Percentiles rank a stretch among this genome's conserved stretches.
Evolutionary conservation across 2,888 invertebrate species (phyloP).

Genomic region (Disparrhopalites patrizii): DNA sequence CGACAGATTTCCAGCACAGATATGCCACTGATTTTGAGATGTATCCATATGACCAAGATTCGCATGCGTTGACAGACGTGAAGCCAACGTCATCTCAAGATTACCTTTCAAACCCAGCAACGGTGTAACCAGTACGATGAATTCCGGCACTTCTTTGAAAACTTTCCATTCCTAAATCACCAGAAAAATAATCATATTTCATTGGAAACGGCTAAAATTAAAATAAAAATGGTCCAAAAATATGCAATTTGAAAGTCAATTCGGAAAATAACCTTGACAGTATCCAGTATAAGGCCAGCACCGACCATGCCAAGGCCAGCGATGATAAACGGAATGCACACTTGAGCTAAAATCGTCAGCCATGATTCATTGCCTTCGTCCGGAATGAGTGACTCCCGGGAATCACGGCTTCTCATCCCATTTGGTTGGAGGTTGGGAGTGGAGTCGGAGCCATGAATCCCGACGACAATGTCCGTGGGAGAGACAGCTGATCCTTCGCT

Average conservation of each 20-base stretch:
- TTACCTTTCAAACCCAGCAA: constrained; percentile 80
- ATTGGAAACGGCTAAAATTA: not conserved
- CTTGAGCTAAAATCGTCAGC: constrained; percentile 70
- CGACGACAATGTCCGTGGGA: constrained; percentile 38
- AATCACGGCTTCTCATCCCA: constrained; percentile 43
- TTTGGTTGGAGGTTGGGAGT: constrained; percentile 39
- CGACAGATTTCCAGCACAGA: constrained; percentile 69
- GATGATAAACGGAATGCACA: constrained; percentile 76
- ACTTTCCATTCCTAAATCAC: constrained; percentile 66
- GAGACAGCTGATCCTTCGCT: constrained; percentile 20
- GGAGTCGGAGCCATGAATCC: constrained; percentile 45
- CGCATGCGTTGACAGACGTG: constrained; percentile 80
- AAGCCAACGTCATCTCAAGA: constrained; percentile 90
- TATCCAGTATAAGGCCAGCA: constrained; percentile 77
- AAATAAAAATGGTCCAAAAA: not conserved
- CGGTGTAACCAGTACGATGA: constrained; percentile 76
- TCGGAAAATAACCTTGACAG: constrained; percentile 63
- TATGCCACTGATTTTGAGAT: constrained; percentile 60
- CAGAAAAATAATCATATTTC: too few relatives aligned
- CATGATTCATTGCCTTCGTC: constrained; percentile 55
- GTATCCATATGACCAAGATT: constrained; percentile 73
- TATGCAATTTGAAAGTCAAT: not conserved
- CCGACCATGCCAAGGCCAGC: constrained; percentile 82
- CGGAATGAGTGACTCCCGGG: constrained; percentile 43
- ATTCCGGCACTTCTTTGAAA: constrained; percentile 64